These are phyloP conservation scores for Choristoneura rosaceana DNA, from an alignment of 2,888 invertebrate genomes.

Conservation along the genomic window DNA sequence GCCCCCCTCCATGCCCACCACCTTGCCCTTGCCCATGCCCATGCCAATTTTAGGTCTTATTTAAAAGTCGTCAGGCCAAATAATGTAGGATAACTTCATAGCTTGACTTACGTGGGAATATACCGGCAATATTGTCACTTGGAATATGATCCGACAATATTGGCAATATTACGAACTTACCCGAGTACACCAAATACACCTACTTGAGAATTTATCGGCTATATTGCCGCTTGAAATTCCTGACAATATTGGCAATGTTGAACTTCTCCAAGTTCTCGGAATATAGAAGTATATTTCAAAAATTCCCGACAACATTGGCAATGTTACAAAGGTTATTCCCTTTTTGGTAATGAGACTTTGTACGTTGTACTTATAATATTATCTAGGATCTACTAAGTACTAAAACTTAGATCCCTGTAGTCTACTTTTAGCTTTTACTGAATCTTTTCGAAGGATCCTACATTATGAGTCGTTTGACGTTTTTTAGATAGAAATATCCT, in stretches of 20 bases:
- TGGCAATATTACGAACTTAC: background rate
- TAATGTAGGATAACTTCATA: background rate
- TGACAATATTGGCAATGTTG: background rate
- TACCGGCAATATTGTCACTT: background rate
- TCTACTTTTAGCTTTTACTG: background rate
- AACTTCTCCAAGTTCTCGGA: background rate
- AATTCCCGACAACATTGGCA: background rate
- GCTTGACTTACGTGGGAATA: background rate
- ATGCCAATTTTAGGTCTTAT: constrained; percentile 1
- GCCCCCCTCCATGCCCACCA: constrained; percentile 28
- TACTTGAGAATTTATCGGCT: too few species aligned
- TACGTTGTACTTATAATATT: background rate
- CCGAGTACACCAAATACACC: background rate
- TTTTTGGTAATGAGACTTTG: background rate
- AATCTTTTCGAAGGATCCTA: background rate
- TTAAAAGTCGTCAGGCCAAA: constrained; percentile 12
- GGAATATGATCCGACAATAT: background rate
- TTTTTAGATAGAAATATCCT: background rate
- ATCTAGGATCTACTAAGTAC: background rate
- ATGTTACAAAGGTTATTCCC: background rate
- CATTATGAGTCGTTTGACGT: background rate
- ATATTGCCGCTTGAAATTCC: too few species aligned
- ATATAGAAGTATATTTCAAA: too few species aligned
- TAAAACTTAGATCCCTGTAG: too few species aligned
- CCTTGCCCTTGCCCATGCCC: constrained; percentile 35